Evolutionary conservation across 2,797 vertebrate genomes (phyloP).

Genomic region (Sylvia borin): DNA sequence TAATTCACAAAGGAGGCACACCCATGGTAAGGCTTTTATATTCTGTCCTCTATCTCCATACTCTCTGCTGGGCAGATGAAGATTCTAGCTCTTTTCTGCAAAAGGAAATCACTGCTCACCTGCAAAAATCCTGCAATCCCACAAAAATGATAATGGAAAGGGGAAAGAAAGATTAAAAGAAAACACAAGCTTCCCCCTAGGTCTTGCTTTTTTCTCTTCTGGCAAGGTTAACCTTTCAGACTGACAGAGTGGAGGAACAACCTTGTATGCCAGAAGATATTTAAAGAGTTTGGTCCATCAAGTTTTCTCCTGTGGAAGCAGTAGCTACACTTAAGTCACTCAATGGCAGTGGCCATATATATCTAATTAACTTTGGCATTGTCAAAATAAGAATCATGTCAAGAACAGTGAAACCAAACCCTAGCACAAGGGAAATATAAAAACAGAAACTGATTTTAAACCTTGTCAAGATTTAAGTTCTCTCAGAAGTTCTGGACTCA

Average conservation of each 20-base stretch:
- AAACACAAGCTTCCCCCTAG: background rate
- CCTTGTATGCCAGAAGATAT: background rate
- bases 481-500: background rate
- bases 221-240: background rate
- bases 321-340: background rate
- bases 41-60: background rate
- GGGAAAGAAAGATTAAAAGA: background rate
- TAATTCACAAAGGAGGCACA: background rate
- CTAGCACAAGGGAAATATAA: background rate
- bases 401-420: background rate
- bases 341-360: background rate
- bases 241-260: background rate
- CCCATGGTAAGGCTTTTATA: background rate
- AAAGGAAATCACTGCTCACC: background rate
- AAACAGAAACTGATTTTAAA: background rate
- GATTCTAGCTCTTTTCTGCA: background rate
- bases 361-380: background rate
- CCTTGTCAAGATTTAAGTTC: background rate
- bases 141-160: accelerated
- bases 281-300: background rate
- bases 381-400: background rate
- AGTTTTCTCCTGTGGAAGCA: background rate
- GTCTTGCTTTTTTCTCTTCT: background rate
- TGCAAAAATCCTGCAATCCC: background rate
- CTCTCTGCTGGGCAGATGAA: background rate